Evolutionary conservation across 2,888 invertebrate species (phyloP).

Genomic region (Macrophya annulata): DNA sequence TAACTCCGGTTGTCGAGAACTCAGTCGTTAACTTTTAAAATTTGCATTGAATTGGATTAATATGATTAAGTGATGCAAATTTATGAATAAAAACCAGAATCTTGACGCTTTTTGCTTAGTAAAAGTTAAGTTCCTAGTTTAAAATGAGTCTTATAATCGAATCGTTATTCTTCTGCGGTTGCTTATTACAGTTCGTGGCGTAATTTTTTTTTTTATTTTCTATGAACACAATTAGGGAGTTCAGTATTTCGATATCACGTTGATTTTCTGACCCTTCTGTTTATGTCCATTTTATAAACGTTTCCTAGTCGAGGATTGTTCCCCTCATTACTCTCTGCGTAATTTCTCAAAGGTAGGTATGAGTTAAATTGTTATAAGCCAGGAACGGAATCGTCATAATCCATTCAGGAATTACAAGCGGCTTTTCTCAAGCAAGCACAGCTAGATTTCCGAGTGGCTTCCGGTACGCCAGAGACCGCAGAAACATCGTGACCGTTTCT

Average conservation of each 20-base stretch:
- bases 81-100: slow-evolving; percentile 23
- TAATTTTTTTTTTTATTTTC: neutral
- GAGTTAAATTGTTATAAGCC: slow-evolving; percentile 37
- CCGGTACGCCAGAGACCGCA: slow-evolving; percentile 47
- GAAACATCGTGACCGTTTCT: slow-evolving; percentile 49
- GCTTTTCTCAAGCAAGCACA: slow-evolving; percentile 26
- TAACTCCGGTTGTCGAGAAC: neutral
- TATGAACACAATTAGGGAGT: neutral
- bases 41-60: slow-evolving; percentile 16
- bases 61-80: slow-evolving; percentile 32
- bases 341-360: slow-evolving; percentile 32
- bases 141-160: neutral
- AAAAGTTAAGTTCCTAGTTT: neutral
- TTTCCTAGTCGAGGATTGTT: slow-evolving; percentile 16
- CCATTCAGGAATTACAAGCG: slow-evolving; percentile 45
- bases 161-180: neutral
- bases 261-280: neutral
- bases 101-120: neutral
- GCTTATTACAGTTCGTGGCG: too few relatives aligned
- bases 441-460: slow-evolving; percentile 42
- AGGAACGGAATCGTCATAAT: slow-evolving; percentile 44
- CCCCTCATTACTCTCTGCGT: slow-evolving; percentile 13
- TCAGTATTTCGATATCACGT: neutral
- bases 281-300: slow-evolving; percentile 1
- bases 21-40: neutral